Evolutionary conservation across 1,140 invertebrate genomes (phyloP).

Genomic region (Centruroides vittatus): DNA sequence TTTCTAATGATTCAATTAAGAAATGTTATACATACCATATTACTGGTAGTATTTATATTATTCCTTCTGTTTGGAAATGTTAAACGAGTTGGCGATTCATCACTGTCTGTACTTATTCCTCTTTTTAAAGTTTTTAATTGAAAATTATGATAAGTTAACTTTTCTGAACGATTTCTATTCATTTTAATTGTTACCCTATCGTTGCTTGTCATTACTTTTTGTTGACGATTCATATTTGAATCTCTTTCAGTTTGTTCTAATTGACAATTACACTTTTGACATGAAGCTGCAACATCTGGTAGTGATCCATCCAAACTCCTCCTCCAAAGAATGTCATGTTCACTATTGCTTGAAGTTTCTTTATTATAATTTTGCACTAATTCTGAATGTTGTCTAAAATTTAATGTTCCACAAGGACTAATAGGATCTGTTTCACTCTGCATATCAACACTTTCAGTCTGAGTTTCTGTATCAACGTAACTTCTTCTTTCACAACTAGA

Average conservation of each 20-base stretch:
- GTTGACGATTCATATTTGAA: too few relatives aligned
- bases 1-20: too few relatives aligned
- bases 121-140: background rate
- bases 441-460: conserved; percentile 44
- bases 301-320: background rate
- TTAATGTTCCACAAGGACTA: background rate
- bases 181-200: too few relatives aligned
- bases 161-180: too few relatives aligned
- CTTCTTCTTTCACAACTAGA: background rate
- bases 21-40: background rate
- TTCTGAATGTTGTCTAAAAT: background rate
- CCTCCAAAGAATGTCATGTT: background rate
- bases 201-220: too few relatives aligned
- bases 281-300: too few relatives aligned
- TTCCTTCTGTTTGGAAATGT: background rate
- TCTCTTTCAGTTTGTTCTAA: too few relatives aligned
- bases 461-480: conserved; percentile 45
- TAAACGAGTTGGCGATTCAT: background rate
- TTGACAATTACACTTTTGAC: too few relatives aligned
- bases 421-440: conserved; percentile 14
- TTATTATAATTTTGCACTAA: background rate
- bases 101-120: background rate
- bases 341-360: background rate
- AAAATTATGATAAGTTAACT: background rate
- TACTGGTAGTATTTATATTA: too few relatives aligned